Percentiles rank a stretch among this genome's conserved stretches.
Evolutionary conservation across 2,797 vertebrate species (phyloP).

Genomic region (Cuniculus paca): DNA sequence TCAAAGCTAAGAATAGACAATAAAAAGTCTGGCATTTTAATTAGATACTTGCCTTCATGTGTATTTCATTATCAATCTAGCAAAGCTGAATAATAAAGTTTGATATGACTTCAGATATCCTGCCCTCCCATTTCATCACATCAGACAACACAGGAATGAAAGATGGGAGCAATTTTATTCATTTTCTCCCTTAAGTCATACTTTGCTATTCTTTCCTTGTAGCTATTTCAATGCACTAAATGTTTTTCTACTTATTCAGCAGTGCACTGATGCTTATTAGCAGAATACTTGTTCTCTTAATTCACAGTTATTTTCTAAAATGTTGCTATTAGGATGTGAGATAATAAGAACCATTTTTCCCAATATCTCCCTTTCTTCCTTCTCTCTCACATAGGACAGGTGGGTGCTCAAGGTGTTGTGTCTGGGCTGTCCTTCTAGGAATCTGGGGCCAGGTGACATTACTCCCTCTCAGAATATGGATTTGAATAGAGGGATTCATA

Average conservation of each 20-base stretch:
- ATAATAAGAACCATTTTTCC: not conserved
- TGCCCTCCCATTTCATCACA: not conserved
- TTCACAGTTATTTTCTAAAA: constrained; percentile 1
- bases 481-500: not conserved
- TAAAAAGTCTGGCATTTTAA: constrained; percentile 74
- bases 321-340: constrained; percentile 39
- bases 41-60: not conserved
- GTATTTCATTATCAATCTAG: constrained; percentile 70
- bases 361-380: not conserved
- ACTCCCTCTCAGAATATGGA: not conserved
- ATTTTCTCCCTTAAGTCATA: not conserved
- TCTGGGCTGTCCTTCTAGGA: not conserved
- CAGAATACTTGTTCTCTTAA: not conserved
- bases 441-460: not conserved
- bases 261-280: not conserved
- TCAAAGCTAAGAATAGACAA: constrained; percentile 74
- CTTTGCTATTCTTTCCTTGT: not conserved
- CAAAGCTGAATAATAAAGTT: constrained; percentile 63
- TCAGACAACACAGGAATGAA: not conserved
- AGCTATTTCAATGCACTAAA: not conserved
- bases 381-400: not conserved
- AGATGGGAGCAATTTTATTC: not conserved
- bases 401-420: not conserved
- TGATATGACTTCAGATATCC: constrained; percentile 57
- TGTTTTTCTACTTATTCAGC: not conserved